Conservation (phyloP, 2,888 invertebrate genomes). For the Bunonema sp. region DNA sequence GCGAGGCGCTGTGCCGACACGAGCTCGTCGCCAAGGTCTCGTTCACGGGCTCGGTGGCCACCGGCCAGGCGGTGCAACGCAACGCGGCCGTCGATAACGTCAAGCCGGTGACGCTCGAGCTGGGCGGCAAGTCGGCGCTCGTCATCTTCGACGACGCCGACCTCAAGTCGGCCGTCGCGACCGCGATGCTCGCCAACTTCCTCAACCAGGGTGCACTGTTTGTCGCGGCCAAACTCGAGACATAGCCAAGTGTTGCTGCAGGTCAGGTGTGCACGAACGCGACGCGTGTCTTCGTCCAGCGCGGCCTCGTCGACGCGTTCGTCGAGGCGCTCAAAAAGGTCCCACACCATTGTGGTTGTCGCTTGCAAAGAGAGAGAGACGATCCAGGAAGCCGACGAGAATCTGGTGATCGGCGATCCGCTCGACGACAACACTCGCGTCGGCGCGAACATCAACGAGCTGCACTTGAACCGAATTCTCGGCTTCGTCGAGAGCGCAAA, state of each 20-base stretch:
- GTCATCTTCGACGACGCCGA: slow-evolving; percentile 52
- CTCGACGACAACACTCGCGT: slow-evolving; percentile 45
- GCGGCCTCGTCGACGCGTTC: slow-evolving; percentile 47
- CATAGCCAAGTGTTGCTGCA: not conserved
- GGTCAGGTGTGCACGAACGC: slow-evolving; percentile 53
- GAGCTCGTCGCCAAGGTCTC: slow-evolving; percentile 50
- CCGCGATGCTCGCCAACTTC: slow-evolving; percentile 53
- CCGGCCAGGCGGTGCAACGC: slow-evolving; percentile 46
- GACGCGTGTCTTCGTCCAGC: slow-evolving; percentile 52
- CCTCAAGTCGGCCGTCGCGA: slow-evolving; percentile 51
- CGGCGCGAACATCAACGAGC: slow-evolving; percentile 51
- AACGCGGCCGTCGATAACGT: slow-evolving; percentile 46
- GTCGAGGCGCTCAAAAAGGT: slow-evolving; percentile 45
- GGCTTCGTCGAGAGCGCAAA: slow-evolving; percentile 48
- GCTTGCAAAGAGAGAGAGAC: not conserved
- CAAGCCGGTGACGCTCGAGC: slow-evolving; percentile 50
- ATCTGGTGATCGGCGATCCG: slow-evolving; percentile 25
- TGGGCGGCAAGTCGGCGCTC: slow-evolving; percentile 53
- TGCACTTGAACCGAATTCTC: slow-evolving; percentile 50
- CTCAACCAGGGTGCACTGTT: slow-evolving; percentile 51
- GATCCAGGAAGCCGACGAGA: slow-evolving; percentile 17
- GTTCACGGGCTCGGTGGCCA: slow-evolving; percentile 51
- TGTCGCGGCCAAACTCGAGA: not conserved
- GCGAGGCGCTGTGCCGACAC: slow-evolving; percentile 47
- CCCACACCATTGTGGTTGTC: not conserved